Evolutionary conservation across 2,113 vertebrate genomes (phyloP), one percentile per base, ranked within the genome.

Genomic region (Eretmochelys imbricata): DNA sequence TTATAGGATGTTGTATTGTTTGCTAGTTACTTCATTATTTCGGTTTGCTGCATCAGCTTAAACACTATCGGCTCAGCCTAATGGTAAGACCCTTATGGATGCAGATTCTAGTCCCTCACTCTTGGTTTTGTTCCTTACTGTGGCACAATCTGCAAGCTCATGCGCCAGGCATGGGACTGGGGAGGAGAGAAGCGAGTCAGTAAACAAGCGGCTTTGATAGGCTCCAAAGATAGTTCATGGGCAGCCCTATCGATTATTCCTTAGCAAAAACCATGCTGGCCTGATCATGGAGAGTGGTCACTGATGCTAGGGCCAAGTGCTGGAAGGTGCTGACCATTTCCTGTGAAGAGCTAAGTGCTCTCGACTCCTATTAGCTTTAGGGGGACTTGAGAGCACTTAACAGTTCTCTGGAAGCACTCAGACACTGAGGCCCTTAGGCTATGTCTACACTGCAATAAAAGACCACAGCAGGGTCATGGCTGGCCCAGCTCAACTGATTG

Each of bases 291-390:
- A 35, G 31, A n/a, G 6, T 69, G 62, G 22, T 29, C 62, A 35
- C 14, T 35, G 14, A 65, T 35, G 14, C 62, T 35, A 65, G 89
- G 20, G 49, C 49, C 78, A 6, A 1, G 89, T 93, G 72, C 53
- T 90, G 85, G 93, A 89, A 96, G 78, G 93, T 97, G 53, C 85
- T 54, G 85, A 72, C 93, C 51, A 84, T 88, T 57, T 89, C 85
- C 84, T 97, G 87, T 93, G 96, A 97, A 96, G 94, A 92, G 90
- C 85, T 87, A 69, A 82, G 20, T 20, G 8, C 83, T 78, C 96
- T 97, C 94, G 92, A 80, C 53, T 91, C 50, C 80, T 76, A 93
- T 93, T 91, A 93, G 16, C 54, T 95, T 87, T 80, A 90, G 76
- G 42, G 85, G 38, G 54, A 65, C 79, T 38, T 91, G 57, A 91